Base-by-base conservation (phyloP, 2,113 vertebrate genomes). In the Crotalus viridis region DNA sequence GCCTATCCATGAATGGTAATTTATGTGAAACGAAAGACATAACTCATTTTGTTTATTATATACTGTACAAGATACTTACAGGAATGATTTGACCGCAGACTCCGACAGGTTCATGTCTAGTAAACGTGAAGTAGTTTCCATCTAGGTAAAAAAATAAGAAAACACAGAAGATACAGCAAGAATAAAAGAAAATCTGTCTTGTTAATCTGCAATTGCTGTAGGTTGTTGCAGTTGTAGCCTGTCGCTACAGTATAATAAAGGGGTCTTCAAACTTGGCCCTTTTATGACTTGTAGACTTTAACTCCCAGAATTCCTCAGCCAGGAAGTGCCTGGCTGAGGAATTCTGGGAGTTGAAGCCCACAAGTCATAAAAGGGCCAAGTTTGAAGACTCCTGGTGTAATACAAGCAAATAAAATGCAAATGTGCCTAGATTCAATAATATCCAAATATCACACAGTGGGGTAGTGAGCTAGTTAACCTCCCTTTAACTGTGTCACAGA, bases 41-140 rank as follows among this genome's bases (percentile, higher is more conserved):
- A 28, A 51, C 28, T 24, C 39, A 15, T 56, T 88, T 92, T 87
- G 0, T 91, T 2, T 22, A 88, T 92, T 91, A 56, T n/a, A 33
- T 28, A 90, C 93, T n/a, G n/a, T 28, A 90, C 93, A 86, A 28
- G 1, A 19, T 3, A 98, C 98, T 98, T 96, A 99, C 98, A 91
- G 98, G 98, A 96, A 99, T 98, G 90, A 99, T 98, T 97, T 99
- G 98, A 10, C 98, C 98, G 94, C 98, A 99, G 0, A 99, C 98
- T 0, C 98, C 98, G 93, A 99, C 89, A 87, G 98, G 98, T n/a
- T 99, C 98, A 91, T 97, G 98, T 94, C 98, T 98, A 94, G 98
- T 99, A 93, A 98, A 99, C 55, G 98, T 98, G 91, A 99, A 98
- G 97, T 97, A 98, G 43, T 99, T 95, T 96, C 98, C 98, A 97